Percentiles rank a stretch among this genome's conserved stretches.
phyloP scores from a whole-genome alignment of 53 echinoderm and acorn worm genomes.

The Crossaster papposus region DNA sequence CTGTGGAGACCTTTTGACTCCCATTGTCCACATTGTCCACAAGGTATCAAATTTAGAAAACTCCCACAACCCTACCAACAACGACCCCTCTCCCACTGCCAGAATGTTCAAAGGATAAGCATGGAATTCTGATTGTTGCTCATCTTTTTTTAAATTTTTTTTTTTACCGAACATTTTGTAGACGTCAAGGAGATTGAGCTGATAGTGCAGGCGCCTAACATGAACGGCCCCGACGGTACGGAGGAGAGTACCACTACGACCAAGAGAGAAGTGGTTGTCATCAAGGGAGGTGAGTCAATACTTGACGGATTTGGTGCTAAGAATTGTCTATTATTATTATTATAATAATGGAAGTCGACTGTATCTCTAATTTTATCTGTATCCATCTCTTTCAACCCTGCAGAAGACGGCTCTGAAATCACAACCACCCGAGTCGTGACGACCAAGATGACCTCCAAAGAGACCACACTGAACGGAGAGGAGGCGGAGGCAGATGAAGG shows the following conservation, averaged over 20 bases:
- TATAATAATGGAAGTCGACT: too few relatives aligned
- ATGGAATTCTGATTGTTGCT: background rate
- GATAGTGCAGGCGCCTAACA: constrained; percentile 90
- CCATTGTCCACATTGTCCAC: too few relatives aligned
- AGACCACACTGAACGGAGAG: constrained; percentile 68
- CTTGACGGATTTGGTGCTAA: too few relatives aligned
- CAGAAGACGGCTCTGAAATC: constrained; percentile 62
- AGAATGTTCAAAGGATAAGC: background rate
- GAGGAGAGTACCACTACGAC: constrained; percentile 68
- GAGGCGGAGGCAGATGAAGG: constrained; percentile 69
- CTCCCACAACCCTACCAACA: too few relatives aligned
- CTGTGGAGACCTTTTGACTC: too few relatives aligned
- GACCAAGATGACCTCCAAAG: constrained; percentile 78
- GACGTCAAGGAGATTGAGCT: constrained; percentile 98
- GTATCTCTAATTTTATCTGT: too few relatives aligned
- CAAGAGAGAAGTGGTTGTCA: constrained; percentile 64
- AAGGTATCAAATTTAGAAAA: too few relatives aligned
- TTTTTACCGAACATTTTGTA: constrained; percentile 11
- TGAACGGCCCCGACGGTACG: constrained; percentile 64
- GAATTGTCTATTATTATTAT: too few relatives aligned
- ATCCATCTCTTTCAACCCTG: background rate
- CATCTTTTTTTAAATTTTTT: background rate
- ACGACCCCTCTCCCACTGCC: too few relatives aligned
- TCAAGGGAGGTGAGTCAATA: constrained; percentile 61
- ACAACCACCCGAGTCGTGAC: constrained; percentile 71